phyloP scores from a whole-genome alignment of 2,797 vertebrate species.

The Tangara arthus region DNA sequence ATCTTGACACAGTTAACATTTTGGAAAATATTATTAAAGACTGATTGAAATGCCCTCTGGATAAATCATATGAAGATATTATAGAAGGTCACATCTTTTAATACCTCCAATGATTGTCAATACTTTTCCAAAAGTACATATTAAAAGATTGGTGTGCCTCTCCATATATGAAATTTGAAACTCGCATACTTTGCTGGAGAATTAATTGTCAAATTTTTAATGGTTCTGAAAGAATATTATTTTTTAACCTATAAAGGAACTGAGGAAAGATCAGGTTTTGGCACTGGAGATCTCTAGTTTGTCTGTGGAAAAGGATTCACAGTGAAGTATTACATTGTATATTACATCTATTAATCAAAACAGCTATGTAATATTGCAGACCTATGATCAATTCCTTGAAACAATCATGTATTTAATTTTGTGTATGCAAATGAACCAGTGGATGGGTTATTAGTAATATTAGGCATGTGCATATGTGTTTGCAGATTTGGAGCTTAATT shows the following conservation, averaged over 20 bases:
- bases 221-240: not conserved
- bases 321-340: not conserved
- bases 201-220: not conserved
- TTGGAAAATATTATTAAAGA: not conserved
- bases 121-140: not conserved
- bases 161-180: not conserved
- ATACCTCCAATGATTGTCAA: not conserved
- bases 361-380: not conserved
- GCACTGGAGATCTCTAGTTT: not conserved
- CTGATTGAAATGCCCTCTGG: not conserved
- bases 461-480: not conserved
- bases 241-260: not conserved
- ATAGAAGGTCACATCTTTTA: not conserved
- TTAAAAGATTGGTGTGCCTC: not conserved
- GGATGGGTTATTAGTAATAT: not conserved
- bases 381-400: not conserved
- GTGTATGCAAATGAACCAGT: not conserved
- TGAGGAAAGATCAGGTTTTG: not conserved
- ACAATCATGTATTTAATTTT: not conserved
- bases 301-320: not conserved
- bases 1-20: not conserved
- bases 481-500: not conserved
- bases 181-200: not conserved
- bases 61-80: not conserved
- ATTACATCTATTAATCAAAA: not conserved